A percentile compares a stretch with the other conserved stretches of the same genome.
These are phyloP conservation scores for Pyrgilauda ruficollis DNA, from an alignment of 2,113 vertebrate species.

Conservation along the genomic window DNA sequence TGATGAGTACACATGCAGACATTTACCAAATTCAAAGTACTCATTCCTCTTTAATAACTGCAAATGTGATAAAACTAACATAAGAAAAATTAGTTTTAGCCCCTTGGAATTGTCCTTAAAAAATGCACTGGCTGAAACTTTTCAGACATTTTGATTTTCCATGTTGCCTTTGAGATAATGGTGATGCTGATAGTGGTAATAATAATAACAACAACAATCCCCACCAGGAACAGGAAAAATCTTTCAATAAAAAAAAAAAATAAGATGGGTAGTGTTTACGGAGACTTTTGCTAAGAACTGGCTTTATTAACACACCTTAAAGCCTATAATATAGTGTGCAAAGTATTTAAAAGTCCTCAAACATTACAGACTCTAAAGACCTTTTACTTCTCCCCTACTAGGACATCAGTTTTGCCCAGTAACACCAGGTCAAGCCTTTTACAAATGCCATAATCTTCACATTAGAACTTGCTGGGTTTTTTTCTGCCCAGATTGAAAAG, in stretches of 20 bases:
- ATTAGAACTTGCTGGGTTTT: not conserved
- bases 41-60: not conserved
- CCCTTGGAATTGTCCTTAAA: not conserved
- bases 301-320: not conserved
- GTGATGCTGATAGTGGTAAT: not conserved
- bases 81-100: not conserved
- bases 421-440: not conserved
- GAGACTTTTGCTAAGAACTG: not conserved
- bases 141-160: not conserved
- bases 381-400: not conserved
- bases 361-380: not conserved
- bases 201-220: not conserved
- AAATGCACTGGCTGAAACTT: not conserved
- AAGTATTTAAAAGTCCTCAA: not conserved
- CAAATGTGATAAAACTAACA: not conserved
- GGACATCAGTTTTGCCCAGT: not conserved
- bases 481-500: not conserved
- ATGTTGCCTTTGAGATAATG: not conserved
- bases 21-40: not conserved
- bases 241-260: no score
- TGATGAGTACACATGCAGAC: not conserved
- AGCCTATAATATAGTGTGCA: not conserved
- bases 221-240: not conserved
- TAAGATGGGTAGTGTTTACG: not conserved
- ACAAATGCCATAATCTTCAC: not conserved